phyloP scores from a whole-genome alignment of 2,113 vertebrate genomes.

The Thinocorus orbignyianus region DNA sequence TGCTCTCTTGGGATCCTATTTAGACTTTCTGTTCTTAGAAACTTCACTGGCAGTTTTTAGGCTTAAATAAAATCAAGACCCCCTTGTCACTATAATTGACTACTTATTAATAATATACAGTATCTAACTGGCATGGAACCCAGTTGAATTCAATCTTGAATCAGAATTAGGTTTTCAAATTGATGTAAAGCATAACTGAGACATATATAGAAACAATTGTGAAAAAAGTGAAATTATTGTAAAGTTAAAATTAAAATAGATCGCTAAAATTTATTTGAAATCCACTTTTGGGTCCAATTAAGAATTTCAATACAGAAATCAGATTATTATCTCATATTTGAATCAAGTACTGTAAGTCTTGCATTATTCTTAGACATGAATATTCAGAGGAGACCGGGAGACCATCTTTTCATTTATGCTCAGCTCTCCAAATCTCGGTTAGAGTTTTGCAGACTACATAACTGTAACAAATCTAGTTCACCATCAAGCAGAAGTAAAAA shows the following conservation, averaged over 20 bases:
- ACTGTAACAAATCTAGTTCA: background rate
- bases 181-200: background rate
- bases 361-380: background rate
- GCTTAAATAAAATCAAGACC: background rate
- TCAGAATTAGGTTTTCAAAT: background rate
- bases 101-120: background rate
- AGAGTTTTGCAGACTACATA: background rate
- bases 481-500: background rate
- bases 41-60: background rate
- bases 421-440: background rate
- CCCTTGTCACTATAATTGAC: background rate
- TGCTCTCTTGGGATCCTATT: background rate
- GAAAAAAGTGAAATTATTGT: background rate
- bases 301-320: background rate
- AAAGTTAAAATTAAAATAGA: background rate
- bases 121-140: background rate
- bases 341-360: background rate
- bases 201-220: background rate
- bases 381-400: background rate
- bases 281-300: background rate
- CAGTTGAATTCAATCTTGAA: background rate
- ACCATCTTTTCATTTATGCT: background rate
- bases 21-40: background rate
- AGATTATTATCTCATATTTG: background rate
- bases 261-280: background rate